Evolutionary conservation across 2,888 invertebrate genomes (phyloP), one percentile per base, ranked within the genome.

Genomic region (Phania funesta): DNA sequence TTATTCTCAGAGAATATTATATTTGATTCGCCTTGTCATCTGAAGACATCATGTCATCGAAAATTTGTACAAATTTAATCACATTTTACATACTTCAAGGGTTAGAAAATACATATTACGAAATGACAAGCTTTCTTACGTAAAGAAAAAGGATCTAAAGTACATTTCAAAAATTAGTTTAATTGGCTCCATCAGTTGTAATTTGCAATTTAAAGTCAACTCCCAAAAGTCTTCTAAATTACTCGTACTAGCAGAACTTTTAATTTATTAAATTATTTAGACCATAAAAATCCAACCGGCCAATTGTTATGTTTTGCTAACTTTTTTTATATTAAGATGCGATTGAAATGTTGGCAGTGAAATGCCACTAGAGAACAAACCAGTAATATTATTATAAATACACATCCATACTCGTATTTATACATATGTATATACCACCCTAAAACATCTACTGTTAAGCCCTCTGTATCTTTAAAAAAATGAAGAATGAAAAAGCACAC

Each of bases 331-430:
- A 4, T 26, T 48, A 41, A 38, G 4, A 56, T 56, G 41, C 41
- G 41, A 75, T 58, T 58, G 48, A 81, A 76, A 48, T 75, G 62
- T 46, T 76, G 71, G 65, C 54, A 68, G 62, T 73, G 64, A 70
- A 75, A 75, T 80, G 68, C 75, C 75, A 70, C 64, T 62, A 67
- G 58, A 71, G 67, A 71, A 60, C 60, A 44, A 60, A 48, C 41
- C 20, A 73, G 60, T 73, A 18, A 18, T 20, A 35, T 16, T n/a
- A 64, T 62, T 6, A 48, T 1, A 20, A 46, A 65, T 48, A 44
- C 24, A 56, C 8, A 67, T 13, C n/a, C 7, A 20, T 35, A 44
- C 29, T 32, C n/a, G n/a, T 16, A 32, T 16, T 8, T 13, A 38
- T 22, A 32, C 29, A 16, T 11, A 56, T 32, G 26, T 38, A 48